These are phyloP conservation scores for Cryptocephalus primarius DNA, from an alignment of 2,888 invertebrate genomes.

Conservation along the genomic window DNA sequence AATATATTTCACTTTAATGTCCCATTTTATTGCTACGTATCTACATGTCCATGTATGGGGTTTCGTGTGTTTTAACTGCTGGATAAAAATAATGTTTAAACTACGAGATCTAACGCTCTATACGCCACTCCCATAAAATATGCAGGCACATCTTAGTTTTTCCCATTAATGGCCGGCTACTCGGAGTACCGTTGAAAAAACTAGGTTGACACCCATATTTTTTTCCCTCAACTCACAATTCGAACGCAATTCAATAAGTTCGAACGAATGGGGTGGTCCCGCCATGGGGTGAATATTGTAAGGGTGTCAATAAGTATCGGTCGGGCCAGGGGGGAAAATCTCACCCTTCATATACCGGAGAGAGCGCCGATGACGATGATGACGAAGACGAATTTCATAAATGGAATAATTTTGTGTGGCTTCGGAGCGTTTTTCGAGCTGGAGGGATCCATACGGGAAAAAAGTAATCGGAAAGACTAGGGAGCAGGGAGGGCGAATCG, in stretches of 20 bases:
- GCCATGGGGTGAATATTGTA: conserved; percentile 14
- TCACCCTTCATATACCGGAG: conserved; percentile 8
- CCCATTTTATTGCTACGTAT: no score
- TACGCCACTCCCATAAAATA: not conserved
- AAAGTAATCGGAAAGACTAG: no score
- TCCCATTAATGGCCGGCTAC: not conserved
- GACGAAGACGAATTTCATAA: not conserved
- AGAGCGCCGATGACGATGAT: not conserved
- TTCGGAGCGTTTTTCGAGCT: no score
- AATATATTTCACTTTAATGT: no score
- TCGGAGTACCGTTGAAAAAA: no score
- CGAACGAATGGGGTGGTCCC: conserved; percentile 18
- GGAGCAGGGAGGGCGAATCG: no score
- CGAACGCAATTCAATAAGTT: conserved; percentile 20
- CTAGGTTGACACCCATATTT: conserved; percentile 17
- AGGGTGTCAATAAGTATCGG: conserved; percentile 29
- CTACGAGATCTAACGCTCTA: no score
- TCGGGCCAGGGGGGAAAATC: conserved; percentile 15
- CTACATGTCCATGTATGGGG: no score
- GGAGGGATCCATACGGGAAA: no score
- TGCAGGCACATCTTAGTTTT: not conserved
- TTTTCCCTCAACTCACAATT: conserved; percentile 14
- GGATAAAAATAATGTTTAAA: no score
- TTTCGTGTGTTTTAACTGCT: no score
- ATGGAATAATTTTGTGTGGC: no score